phyloP scores from a whole-genome alignment of 2,888 invertebrate species.

The Dugesia japonica region DNA sequence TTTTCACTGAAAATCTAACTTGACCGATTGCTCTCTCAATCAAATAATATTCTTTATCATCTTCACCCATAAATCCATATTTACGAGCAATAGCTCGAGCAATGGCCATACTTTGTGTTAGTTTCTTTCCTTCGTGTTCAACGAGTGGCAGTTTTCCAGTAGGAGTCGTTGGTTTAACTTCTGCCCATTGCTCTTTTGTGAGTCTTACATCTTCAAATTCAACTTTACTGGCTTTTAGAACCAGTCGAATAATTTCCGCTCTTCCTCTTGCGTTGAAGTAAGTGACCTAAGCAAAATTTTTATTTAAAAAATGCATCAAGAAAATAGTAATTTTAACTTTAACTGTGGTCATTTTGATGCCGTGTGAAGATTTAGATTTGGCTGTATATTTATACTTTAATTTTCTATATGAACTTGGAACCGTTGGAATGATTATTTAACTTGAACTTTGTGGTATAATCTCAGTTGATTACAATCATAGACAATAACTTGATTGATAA shows the following conservation, averaged over 20 bases:
- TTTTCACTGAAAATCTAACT: too few relatives aligned
- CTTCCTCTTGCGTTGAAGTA: conserved; percentile 54
- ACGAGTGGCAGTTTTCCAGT: conserved; percentile 21
- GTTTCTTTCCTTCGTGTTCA: conserved; percentile 20
- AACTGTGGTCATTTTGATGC: neutral
- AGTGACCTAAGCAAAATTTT: conserved; percentile 42
- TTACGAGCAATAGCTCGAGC: conserved; percentile 14
- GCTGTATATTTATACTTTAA: too few relatives aligned
- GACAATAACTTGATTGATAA: too few relatives aligned
- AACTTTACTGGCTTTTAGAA: conserved; percentile 53
- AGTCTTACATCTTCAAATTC: conserved; percentile 53
- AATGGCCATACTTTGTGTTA: conserved; percentile 20
- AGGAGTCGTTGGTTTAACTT: conserved; percentile 15
- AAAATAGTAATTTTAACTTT: neutral
- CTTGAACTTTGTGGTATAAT: too few relatives aligned
- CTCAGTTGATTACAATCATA: too few relatives aligned
- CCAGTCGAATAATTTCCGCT: conserved; percentile 53
- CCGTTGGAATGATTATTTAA: too few relatives aligned
- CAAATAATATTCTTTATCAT: conserved; percentile 14
- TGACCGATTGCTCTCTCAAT: conserved; percentile 16
- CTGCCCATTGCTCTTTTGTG: conserved; percentile 46
- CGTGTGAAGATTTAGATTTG: neutral
- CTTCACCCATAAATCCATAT: neutral
- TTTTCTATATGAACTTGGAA: too few relatives aligned
- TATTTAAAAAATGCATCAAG: neutral